Evolutionary conservation across 2,888 invertebrate genomes (phyloP).

Genomic region (Serripes groenlandicus): DNA sequence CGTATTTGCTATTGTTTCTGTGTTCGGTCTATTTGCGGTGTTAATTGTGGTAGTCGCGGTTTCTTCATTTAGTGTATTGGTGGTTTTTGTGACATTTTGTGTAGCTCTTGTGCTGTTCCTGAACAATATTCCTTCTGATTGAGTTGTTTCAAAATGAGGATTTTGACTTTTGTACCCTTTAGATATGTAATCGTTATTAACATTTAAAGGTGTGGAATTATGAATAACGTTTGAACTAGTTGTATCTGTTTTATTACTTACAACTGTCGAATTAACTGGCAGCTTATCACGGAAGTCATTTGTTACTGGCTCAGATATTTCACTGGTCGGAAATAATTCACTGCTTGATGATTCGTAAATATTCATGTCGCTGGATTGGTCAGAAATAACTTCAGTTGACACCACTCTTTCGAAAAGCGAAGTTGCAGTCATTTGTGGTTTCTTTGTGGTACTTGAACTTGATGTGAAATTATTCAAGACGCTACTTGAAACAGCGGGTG

Average conservation of each 20-base stretch:
- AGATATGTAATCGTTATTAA: too few relatives aligned
- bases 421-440: neutral
- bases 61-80: too few relatives aligned
- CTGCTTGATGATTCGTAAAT: neutral
- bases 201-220: neutral
- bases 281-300: too few relatives aligned
- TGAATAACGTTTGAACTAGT: neutral
- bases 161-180: too few relatives aligned
- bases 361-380: neutral
- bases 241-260: neutral
- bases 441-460: neutral
- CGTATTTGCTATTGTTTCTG: too few relatives aligned
- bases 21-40: too few relatives aligned
- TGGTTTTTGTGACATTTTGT: too few relatives aligned
- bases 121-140: too few relatives aligned
- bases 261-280: neutral
- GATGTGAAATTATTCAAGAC: neutral
- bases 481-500: neutral
- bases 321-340: neutral
- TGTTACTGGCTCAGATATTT: neutral
- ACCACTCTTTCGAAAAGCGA: neutral
- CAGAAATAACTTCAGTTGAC: neutral
- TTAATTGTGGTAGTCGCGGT: too few relatives aligned
- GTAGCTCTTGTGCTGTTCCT: too few relatives aligned
- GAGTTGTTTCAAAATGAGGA: too few relatives aligned